Evolutionary conservation across 2,113 vertebrate genomes (phyloP).

Genomic region (Carassius carassius): DNA sequence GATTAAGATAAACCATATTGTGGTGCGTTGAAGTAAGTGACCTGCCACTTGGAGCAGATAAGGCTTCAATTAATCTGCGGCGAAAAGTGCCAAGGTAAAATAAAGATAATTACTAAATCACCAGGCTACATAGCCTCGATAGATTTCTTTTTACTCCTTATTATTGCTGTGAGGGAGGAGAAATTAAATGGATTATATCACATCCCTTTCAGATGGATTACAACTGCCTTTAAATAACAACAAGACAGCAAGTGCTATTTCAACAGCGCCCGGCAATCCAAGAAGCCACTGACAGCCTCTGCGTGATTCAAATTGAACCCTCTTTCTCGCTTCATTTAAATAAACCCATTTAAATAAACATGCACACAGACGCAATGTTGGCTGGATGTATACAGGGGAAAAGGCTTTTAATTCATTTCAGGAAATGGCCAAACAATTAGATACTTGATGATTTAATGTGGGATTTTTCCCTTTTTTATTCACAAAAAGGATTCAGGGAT

Average conservation of each 20-base stretch:
- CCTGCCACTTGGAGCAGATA: conserved; percentile 77
- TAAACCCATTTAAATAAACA: conserved; percentile 66
- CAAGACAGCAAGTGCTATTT: conserved; percentile 79
- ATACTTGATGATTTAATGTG: conserved; percentile 54
- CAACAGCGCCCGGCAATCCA: conserved; percentile 75
- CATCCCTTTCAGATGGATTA: conserved; percentile 82
- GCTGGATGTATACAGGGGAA: conserved; percentile 23
- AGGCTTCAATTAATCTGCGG: conserved; percentile 77
- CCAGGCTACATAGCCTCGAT: conserved; percentile 77
- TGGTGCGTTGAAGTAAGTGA: conserved; percentile 77
- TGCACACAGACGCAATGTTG: conserved; percentile 39
- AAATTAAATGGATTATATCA: conserved; percentile 83
- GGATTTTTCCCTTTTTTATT: conserved; percentile 1
- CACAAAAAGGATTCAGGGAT: conserved; percentile 33
- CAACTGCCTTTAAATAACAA: conserved; percentile 85
- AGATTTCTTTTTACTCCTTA: conserved; percentile 71
- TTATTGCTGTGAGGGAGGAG: conserved; percentile 78
- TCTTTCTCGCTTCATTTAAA: conserved; percentile 74
- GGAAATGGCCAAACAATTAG: conserved; percentile 57
- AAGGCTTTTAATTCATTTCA: conserved; percentile 62
- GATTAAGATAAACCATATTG: conserved; percentile 76
- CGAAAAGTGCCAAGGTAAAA: conserved; percentile 78
- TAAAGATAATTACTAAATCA: conserved; percentile 84
- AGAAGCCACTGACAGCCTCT: conserved; percentile 78
- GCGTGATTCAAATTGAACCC: conserved; percentile 79